Evolutionary conservation across 2,113 vertebrate genomes (phyloP).

Genomic region (Butorides virescens): DNA sequence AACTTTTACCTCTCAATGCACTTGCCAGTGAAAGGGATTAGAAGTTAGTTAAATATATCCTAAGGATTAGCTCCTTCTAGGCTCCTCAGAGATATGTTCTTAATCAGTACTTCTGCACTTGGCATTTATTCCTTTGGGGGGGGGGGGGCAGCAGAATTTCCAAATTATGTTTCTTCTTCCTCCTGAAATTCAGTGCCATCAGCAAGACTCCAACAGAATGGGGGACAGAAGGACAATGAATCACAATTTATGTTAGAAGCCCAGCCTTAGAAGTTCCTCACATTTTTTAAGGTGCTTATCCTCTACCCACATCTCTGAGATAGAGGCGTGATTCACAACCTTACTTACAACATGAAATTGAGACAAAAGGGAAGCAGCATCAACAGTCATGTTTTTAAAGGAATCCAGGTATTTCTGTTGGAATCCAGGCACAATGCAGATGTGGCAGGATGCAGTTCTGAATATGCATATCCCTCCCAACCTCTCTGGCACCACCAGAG

Average conservation of each 20-base stretch:
- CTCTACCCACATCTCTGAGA: neutral
- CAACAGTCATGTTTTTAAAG: neutral
- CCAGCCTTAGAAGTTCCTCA: neutral
- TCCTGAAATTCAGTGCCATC: neutral
- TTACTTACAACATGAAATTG: neutral
- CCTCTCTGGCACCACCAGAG: neutral
- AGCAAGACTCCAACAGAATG: neutral
- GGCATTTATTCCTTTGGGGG: neutral
- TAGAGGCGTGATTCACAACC: neutral
- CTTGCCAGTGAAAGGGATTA: constrained; percentile 15
- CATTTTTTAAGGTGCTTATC: neutral
- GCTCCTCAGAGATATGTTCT: neutral
- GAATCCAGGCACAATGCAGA: neutral
- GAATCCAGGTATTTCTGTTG: neutral
- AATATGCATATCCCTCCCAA: neutral
- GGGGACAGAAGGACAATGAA: neutral
- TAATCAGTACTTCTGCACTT: constrained; percentile 24
- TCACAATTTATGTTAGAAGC: neutral
- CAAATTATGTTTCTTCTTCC: neutral
- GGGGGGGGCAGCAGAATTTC: neutral
- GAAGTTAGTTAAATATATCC: constrained; percentile 30
- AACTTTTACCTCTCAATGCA: neutral
- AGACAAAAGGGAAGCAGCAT: neutral
- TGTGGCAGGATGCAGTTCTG: neutral
- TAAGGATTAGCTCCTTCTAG: constrained; percentile 20